Conservation (phyloP, 2,888 invertebrate genomes). For the Autographa gamma region DNA sequence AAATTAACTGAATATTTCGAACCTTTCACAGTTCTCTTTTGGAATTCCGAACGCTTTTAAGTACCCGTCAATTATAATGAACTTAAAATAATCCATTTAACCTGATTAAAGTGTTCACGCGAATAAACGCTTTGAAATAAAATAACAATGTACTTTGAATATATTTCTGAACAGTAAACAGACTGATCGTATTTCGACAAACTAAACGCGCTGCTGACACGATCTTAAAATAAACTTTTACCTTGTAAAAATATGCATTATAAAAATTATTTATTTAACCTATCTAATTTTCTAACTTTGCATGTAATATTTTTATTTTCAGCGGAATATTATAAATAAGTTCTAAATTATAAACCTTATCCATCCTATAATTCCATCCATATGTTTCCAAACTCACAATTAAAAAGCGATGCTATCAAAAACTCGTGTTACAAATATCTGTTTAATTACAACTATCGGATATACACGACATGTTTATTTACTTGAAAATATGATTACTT, state of each 20-base stretch:
- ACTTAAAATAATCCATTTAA: conserved; percentile 3
- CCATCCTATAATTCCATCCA: not conserved
- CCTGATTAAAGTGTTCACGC: conserved; percentile 4
- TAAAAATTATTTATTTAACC: too few relatives aligned
- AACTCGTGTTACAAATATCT: conserved; percentile 59
- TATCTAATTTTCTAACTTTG: too few relatives aligned
- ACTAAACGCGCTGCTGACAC: not conserved
- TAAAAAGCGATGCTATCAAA: conserved; percentile 63
- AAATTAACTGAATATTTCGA: not conserved
- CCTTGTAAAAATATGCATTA: too few relatives aligned
- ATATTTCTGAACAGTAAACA: not conserved
- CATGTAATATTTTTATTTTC: too few relatives aligned
- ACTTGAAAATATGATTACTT: conserved; percentile 44
- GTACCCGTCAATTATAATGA: not conserved
- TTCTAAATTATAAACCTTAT: too few relatives aligned
- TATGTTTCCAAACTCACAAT: conserved; percentile 57
- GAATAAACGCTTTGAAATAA: not conserved
- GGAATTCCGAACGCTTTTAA: conserved; percentile 1
- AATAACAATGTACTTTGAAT: conserved; percentile 1
- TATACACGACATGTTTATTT: conserved; percentile 49
- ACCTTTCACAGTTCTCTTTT: not conserved
- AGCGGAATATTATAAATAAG: too few relatives aligned
- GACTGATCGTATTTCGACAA: not conserved
- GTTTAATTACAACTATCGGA: conserved; percentile 59
- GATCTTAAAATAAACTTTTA: too few relatives aligned